Evolutionary conservation across 2,797 vertebrate species (phyloP).

Genomic region (Aythya fuligula): DNA sequence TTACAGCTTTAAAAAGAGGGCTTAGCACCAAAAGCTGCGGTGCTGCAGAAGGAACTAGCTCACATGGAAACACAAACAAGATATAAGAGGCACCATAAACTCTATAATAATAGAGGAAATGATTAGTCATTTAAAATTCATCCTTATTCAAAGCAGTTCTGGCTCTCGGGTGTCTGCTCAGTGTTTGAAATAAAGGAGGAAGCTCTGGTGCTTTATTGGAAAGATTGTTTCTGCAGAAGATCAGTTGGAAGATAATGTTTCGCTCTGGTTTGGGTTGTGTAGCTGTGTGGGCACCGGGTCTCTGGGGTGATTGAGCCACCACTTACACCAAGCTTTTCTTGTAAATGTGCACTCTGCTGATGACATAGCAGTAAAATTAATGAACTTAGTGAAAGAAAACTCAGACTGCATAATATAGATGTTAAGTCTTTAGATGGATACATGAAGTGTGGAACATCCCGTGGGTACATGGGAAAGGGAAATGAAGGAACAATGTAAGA

Average conservation of each 20-base stretch:
- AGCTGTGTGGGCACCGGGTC: background rate
- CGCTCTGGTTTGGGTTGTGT: background rate
- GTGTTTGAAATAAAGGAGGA: conserved; percentile 22
- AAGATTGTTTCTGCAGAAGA: background rate
- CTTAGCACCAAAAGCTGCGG: background rate
- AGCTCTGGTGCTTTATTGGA: conserved; percentile 17
- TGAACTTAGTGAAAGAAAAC: background rate
- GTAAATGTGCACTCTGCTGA: background rate
- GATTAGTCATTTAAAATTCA: conserved; percentile 6
- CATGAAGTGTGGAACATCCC: background rate
- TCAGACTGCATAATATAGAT: background rate
- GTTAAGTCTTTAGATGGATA: background rate
- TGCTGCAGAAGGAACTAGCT: conserved; percentile 19
- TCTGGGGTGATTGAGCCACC: background rate
- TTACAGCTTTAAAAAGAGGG: background rate
- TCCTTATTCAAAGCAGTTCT: conserved; percentile 12
- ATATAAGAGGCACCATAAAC: background rate
- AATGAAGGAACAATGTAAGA: background rate
- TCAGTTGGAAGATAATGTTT: background rate
- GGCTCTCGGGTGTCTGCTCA: background rate
- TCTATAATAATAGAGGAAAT: conserved; percentile 22
- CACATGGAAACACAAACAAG: conserved; percentile 1
- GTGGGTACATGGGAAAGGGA: background rate
- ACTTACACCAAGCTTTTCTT: conserved; percentile 4
- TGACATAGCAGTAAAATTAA: background rate